phyloP scores from a whole-genome alignment of 2,113 vertebrate genomes.

The Aptenodytes forsteri region DNA sequence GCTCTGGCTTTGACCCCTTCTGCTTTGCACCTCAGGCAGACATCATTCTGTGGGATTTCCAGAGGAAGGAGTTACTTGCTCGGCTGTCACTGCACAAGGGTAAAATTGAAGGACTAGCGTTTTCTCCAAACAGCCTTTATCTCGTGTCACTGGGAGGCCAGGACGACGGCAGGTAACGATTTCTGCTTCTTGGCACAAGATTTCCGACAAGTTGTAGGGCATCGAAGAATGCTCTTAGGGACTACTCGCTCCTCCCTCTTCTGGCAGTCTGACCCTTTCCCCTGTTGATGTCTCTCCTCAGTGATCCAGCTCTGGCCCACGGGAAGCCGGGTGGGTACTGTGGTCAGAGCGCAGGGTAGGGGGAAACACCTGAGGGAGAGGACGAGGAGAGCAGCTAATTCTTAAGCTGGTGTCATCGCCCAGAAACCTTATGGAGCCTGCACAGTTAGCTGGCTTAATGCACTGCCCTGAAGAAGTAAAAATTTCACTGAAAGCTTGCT shows the following conservation, averaged over 20 bases:
- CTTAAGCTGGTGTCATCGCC: not conserved
- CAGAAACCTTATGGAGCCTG: not conserved
- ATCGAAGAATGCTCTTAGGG: not conserved
- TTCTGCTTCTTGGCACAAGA: not conserved
- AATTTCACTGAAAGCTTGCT: not conserved
- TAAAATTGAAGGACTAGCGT: slow-evolving; percentile 84
- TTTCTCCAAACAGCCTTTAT: slow-evolving; percentile 87
- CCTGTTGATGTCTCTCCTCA: not conserved
- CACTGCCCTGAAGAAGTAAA: not conserved
- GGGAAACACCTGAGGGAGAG: not conserved
- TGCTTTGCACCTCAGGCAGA: slow-evolving; percentile 76
- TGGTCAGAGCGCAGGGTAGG: not conserved
- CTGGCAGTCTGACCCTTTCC: not conserved
- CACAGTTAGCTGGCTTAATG: not conserved
- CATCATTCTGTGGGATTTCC: slow-evolving; percentile 88
- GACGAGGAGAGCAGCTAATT: not conserved
- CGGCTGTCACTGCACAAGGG: slow-evolving; percentile 84
- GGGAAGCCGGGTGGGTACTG: accelerated
- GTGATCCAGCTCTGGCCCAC: not conserved
- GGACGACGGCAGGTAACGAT: slow-evolving; percentile 86
- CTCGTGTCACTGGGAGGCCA: slow-evolving; percentile 88
- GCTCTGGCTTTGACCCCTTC: not conserved
- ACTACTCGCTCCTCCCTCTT: not conserved
- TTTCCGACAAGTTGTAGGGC: not conserved
- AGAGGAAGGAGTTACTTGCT: slow-evolving; percentile 72